Conservation (phyloP, 2,113 vertebrate species). For the Sander vitreus region DNA sequence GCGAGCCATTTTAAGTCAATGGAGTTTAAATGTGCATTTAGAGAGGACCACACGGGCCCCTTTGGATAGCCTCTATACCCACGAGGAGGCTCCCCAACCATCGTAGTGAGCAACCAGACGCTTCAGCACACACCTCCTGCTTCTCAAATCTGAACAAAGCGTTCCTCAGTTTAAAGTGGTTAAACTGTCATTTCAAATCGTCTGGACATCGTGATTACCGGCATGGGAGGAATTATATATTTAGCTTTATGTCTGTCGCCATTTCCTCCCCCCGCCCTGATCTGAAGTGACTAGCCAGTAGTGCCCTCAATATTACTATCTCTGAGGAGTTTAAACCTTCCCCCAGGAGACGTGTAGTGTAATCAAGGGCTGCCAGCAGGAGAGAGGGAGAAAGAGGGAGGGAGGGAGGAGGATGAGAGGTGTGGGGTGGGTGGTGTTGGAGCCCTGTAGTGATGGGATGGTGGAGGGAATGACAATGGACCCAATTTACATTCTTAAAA, state of each 20-base stretch:
- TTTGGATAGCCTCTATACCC: constrained; percentile 58
- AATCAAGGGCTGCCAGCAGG: constrained; percentile 80
- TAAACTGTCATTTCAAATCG: constrained; percentile 93
- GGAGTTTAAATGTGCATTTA: constrained; percentile 69
- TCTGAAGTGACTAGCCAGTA: constrained; percentile 85
- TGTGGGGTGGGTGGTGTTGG: constrained; percentile 46
- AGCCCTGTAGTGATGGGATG: constrained; percentile 45
- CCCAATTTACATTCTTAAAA: constrained; percentile 25
- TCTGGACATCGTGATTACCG: constrained; percentile 91
- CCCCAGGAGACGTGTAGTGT: constrained; percentile 70
- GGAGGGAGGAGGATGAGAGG: constrained; percentile 39
- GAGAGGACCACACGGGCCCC: constrained; percentile 68
- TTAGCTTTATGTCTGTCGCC: constrained; percentile 91
- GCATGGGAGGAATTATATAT: constrained; percentile 87
- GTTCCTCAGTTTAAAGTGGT: constrained; percentile 90
- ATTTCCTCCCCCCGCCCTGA: constrained; percentile 94
- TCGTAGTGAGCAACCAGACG: constrained; percentile 57
- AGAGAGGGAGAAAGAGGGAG: constrained; percentile 26
- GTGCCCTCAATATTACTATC: constrained; percentile 80
- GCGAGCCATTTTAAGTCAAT: constrained; percentile 83
- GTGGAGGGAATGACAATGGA: constrained; percentile 62
- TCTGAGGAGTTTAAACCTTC: constrained; percentile 78
- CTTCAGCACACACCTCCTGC: constrained; percentile 62
- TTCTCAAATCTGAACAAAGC: constrained; percentile 74
- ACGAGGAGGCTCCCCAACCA: constrained; percentile 64